Base-by-base conservation (phyloP, 2,113 vertebrate species). In the Xenopus borealis region DNA sequence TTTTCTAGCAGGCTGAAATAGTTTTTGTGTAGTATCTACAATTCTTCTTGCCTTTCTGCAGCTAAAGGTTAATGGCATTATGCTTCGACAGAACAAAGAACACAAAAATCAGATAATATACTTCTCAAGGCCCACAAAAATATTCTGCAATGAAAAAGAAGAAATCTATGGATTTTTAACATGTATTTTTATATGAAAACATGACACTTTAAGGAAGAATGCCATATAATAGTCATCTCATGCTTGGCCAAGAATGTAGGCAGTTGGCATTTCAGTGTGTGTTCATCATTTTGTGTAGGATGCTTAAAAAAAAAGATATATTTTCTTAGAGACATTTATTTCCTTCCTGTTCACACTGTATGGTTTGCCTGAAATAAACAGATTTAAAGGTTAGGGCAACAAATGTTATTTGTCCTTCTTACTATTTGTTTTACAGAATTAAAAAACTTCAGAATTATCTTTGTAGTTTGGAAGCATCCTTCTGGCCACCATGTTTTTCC, bases 211-310 rank as follows among this genome's bases (percentile, higher is more conserved):
- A 70, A 63, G 12, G 66, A 55, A 77, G 58, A 70, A 77, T 59
- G 50, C 66, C 47, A 77, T 55, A 11, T 46, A 70, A 20, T 70
- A 45, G 12, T 77, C 66, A 70, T 55, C 19, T 45, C 11, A 57
- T 14, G 30, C 45, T 63, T 70, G 68, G 67, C 74, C 74, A 77
- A 70, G 30, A 40, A 27, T 57, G 67, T 70, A 77, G 67, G 61
- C 68, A 69, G 67, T 45, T 77, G 67, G 61, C 59, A 77, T 70
- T 68, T 63, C 52, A 20, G 63, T n/a, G 12, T 57, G 12, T 57
- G 61, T 27, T 27, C 17, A 63, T 64, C 33, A 70, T 40, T 62
- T 44, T 63, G 66, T 64, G 74, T 70, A 77, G 59, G 74, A 63
- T 46, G 59, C 13, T 55, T 19, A 57, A 40, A 40, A 27, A 64